Conservation (phyloP, 2,888 invertebrate genomes). For the Patella depressa region DNA sequence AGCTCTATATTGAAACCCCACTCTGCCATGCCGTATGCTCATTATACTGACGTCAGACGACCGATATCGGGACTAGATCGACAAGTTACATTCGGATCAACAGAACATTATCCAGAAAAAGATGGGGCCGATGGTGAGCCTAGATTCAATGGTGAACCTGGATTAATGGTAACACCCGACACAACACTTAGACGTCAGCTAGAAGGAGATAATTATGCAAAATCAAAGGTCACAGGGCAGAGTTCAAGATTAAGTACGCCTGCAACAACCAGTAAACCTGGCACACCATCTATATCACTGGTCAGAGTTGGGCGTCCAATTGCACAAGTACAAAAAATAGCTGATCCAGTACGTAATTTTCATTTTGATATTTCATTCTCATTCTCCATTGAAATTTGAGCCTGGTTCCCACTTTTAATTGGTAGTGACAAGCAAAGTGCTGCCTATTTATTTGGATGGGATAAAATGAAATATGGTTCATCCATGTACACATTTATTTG, state of each 20-base stretch:
- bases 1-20: neutral
- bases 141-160: neutral
- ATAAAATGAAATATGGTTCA: no score
- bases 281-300: conserved; percentile 5
- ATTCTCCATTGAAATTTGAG: no score
- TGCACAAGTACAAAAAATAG: conserved; percentile 53
- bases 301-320: conserved; percentile 61
- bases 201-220: neutral
- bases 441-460: neutral
- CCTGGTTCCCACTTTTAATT: no score
- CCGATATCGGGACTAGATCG: neutral
- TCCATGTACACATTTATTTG: no score
- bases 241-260: neutral
- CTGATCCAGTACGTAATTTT: conserved; percentile 59
- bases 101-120: no score
- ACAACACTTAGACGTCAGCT: neutral
- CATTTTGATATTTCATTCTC: no score
- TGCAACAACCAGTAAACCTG: neutral
- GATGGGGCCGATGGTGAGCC: neutral
- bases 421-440: no score
- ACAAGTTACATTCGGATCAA: conserved; percentile 7
- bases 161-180: neutral
- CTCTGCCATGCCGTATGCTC: neutral
- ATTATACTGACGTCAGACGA: neutral
- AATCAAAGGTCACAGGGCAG: neutral